Evolutionary conservation across 2,888 invertebrate species (phyloP), one percentile per base, ranked within the genome.

Genomic region (Papilio gigon): DNA sequence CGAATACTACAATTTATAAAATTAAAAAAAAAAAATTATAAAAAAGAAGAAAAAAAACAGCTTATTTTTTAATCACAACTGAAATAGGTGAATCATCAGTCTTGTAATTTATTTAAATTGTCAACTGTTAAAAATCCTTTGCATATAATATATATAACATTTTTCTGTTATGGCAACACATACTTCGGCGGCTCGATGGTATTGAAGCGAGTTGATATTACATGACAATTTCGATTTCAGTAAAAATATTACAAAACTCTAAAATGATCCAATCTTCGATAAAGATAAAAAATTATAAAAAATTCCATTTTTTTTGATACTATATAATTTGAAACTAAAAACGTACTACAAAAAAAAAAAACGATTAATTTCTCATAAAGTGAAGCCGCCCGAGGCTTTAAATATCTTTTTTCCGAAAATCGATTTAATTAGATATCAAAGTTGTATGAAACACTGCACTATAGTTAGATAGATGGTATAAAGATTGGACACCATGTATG

Each of bases 61-160:
- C 50, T n/a, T 3, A 27, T 40, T 40, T 20, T 22, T 17, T 17
- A 4, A 35, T 47, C 11, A 17, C 20, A 65, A 56, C 22, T 58
- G 4, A 22, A 65, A 65, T 35, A 65, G 44, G 67, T 66, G 61
- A 67, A 67, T 61, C 67, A 22, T 53, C 67, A 67, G 67, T 67
- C 67, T 67, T 40, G 53, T 37, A 20, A 60, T 35, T 30, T n/a
- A 3, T 56, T 30, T 11, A n/a, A 53, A 9, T 11, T 59, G 0
- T 22, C 14, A 56, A 37, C 33, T 1, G 14, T 25, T 30, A 17
- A 30, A 17, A 30, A 30, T 56, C 17, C 17, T 56, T 30, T 56
- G 53, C 30, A 30, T 30, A n/a, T 30, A 56, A 56, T 33, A 4
- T 33, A 33, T 33, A 6, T 11, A 27, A 27, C n/a, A 27, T 27